Conservation (phyloP, 1,140 invertebrate species). For the Atta texana region DNA sequence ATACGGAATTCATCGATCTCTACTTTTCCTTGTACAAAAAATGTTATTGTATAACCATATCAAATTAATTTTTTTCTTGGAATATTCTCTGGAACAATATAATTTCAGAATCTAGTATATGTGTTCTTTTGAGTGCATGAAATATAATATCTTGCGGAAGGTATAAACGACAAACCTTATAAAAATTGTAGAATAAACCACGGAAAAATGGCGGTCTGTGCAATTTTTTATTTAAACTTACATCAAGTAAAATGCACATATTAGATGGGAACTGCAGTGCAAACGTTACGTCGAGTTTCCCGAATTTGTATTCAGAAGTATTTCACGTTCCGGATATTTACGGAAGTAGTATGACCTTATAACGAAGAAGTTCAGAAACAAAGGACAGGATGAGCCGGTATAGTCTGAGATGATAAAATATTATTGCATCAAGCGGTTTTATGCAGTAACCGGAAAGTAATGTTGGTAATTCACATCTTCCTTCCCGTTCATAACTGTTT, state of each 20-base stretch:
- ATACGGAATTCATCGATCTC: neutral
- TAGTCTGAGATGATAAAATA: conserved; percentile 52
- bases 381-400: conserved; percentile 38
- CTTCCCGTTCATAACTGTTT: conserved; percentile 32
- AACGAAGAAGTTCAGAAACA: conserved; percentile 54
- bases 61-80: neutral
- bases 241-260: conserved; percentile 48
- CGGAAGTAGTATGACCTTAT: conserved; percentile 41
- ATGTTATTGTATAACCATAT: neutral
- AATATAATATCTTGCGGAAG: neutral
- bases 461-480: conserved; percentile 51
- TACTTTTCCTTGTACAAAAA: neutral
- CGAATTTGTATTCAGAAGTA: conserved; percentile 55
- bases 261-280: conserved; percentile 29
- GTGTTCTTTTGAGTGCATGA: neutral
- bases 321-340: conserved; percentile 54
- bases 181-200: conserved; percentile 26
- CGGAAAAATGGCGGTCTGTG: conserved; percentile 21
- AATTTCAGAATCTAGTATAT: neutral
- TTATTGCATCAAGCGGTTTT: conserved; percentile 40
- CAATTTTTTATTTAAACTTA: conserved; percentile 56
- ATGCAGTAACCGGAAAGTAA: conserved; percentile 44
- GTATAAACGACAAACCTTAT: conserved; percentile 36
- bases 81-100: neutral
- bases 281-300: conserved; percentile 48